phyloP scores from a whole-genome alignment of 2,888 invertebrate species.

The Apamea sordens region DNA sequence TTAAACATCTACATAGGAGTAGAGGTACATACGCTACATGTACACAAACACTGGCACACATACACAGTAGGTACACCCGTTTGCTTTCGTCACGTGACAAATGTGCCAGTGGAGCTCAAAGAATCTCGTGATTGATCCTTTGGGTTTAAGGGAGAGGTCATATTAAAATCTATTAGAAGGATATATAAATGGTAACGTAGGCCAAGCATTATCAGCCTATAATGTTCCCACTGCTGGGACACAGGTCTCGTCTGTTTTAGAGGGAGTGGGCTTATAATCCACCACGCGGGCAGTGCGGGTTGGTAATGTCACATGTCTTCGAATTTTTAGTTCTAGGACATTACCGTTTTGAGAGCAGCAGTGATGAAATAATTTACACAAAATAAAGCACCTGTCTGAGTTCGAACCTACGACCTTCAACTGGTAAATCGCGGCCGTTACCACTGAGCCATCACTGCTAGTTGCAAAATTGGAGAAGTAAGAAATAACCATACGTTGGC shows the following conservation, averaged over 20 bases:
- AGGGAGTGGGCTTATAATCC: background rate
- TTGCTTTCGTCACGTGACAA: conserved; percentile 28
- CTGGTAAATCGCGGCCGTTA: no score
- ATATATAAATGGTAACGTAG: background rate
- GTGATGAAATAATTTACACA: no score
- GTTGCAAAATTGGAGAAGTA: no score
- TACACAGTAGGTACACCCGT: conserved; percentile 5
- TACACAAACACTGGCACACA: background rate
- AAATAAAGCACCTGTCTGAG: no score
- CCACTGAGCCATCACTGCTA: no score
- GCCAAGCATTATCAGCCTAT: no score
- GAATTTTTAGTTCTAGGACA: no score
- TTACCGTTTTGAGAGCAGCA: no score
- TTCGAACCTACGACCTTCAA: no score
- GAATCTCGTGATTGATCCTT: conserved; percentile 60
- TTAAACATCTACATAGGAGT: background rate
- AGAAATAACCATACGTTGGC: no score
- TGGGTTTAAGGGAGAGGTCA: conserved; percentile 40
- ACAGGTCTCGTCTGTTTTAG: background rate
- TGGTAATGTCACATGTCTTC: no score
- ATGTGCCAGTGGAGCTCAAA: conserved; percentile 43
- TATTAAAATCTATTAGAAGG: conserved; percentile 16
- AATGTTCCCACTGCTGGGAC: background rate
- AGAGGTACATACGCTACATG: background rate
- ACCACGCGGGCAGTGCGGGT: no score